Evolutionary conservation across 2,113 vertebrate species (phyloP).

Genomic region (Oryzias melastigma): DNA sequence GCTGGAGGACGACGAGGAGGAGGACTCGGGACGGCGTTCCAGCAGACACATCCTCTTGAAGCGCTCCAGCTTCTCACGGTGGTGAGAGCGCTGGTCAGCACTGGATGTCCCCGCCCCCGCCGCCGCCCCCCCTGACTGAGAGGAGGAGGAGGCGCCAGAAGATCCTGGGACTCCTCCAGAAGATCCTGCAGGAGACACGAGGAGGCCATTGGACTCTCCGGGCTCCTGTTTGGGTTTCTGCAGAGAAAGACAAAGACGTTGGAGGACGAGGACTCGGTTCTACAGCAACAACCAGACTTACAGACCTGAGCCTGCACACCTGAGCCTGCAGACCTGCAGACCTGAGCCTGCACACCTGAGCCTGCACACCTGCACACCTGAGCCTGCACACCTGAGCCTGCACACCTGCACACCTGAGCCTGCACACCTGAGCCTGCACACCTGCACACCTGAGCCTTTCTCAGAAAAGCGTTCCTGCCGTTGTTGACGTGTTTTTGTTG

Average conservation of each 20-base stretch:
- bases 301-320: neutral
- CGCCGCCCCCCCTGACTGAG: conserved; percentile 16
- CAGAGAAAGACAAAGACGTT: neutral
- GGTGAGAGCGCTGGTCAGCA: conserved; percentile 82
- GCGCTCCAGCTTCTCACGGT: conserved; percentile 88
- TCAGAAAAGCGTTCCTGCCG: too few species aligned
- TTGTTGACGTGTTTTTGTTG: too few species aligned
- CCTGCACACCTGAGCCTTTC: too few species aligned
- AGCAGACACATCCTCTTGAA: conserved; percentile 91
- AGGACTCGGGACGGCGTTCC: conserved; percentile 83
- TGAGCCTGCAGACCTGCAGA: too few species aligned
- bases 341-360: too few species aligned
- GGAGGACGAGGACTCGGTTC: neutral
- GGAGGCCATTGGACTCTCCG: conserved; percentile 68
- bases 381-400: too few species aligned
- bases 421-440: too few species aligned
- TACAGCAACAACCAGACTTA: neutral
- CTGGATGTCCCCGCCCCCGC: conserved; percentile 37
- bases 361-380: too few species aligned
- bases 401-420: too few species aligned
- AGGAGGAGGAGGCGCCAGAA: conserved; percentile 35
- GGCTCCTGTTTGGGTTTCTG: conserved; percentile 77
- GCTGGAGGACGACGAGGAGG: conserved; percentile 84
- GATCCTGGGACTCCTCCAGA: conserved; percentile 28
- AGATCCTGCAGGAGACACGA: conserved; percentile 35